phyloP scores from a whole-genome alignment of 2,797 vertebrate species.

The Halcyon smyrnensis region DNA sequence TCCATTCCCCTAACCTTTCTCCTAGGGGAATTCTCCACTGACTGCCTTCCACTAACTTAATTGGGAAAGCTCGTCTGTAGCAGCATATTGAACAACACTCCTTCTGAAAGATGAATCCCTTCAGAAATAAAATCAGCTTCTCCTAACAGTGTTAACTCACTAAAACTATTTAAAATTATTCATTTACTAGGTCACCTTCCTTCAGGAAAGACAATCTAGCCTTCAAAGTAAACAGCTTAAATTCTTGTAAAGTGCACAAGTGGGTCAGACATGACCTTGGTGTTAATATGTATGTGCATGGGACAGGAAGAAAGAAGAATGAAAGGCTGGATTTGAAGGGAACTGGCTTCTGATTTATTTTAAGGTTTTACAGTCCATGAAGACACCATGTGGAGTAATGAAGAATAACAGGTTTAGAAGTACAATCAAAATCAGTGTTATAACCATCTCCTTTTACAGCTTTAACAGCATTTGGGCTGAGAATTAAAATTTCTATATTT shows the following conservation, averaged over 20 bases:
- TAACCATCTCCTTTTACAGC: background rate
- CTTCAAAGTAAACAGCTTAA: constrained; percentile 52
- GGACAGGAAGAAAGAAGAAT: background rate
- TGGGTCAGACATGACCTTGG: background rate
- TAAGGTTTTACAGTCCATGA: constrained; percentile 15
- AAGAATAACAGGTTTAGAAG: constrained; percentile 18
- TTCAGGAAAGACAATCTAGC: background rate
- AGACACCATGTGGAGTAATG: constrained; percentile 58
- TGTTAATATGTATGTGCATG: background rate
- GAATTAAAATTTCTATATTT: background rate
- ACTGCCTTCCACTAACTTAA: background rate
- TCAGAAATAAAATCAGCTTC: background rate
- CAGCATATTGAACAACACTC: background rate
- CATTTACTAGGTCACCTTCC: background rate
- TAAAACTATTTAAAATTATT: background rate
- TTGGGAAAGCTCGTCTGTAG: background rate
- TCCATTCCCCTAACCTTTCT: background rate
- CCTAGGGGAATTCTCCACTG: background rate
- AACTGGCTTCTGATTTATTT: background rate
- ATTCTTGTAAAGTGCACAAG: constrained; percentile 14
- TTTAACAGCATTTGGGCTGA: background rate
- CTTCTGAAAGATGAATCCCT: background rate
- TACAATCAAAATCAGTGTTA: background rate
- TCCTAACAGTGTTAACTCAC: background rate
- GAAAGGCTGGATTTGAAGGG: background rate